Base-by-base conservation (phyloP, 2,797 vertebrate genomes). In the Fistularia tabacaria region DNA sequence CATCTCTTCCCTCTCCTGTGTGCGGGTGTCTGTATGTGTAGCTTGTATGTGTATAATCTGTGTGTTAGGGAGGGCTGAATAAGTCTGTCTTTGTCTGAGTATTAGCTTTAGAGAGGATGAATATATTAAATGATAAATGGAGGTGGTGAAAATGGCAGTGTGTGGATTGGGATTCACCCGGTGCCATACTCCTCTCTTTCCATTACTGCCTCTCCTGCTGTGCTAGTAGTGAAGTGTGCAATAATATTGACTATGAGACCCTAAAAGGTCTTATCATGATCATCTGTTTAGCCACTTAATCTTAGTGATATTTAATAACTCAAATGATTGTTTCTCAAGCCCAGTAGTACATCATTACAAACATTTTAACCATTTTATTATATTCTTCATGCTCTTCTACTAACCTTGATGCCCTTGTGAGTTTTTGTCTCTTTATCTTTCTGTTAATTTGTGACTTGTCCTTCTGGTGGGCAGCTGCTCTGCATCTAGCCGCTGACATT, bases 31-130 rank as follows among this genome's bases (percentile, higher is more conserved):
- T 71, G 57, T 61, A 25, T 25, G 55, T 75, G 72, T 57, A 51
- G 63, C 64, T 57, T 71, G 69, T 73, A 69, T 77, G 49, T 48
- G 67, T 71, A 62, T 83, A 81, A 86, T 85, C 82, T 76, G 55
- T 73, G 77, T 80, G 74, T 83, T 72, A 74, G 73, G 75, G 69
- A 76, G 73, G 75, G 69, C 59, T 73, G 73, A 85, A 80, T 83
- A 79, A 82, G 72, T 73, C 68, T 38, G 63, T 74, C 78, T 80
- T 79, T 82, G 79, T 80, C 62, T 75, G 54, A 62, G 82, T 76
- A 78, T 79, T 80, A 79, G 49, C 56, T 69, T 74, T 66, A 63
- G 49, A 65, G 76, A 61, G 65, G 73, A 79, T 76, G 79, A 83
- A 84, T 82, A 66, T 59, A 79, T 80, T 77, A 77, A 75, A 75